Conservation (phyloP, 2,113 vertebrate species). For the cat (Felis catus) region DNA sequence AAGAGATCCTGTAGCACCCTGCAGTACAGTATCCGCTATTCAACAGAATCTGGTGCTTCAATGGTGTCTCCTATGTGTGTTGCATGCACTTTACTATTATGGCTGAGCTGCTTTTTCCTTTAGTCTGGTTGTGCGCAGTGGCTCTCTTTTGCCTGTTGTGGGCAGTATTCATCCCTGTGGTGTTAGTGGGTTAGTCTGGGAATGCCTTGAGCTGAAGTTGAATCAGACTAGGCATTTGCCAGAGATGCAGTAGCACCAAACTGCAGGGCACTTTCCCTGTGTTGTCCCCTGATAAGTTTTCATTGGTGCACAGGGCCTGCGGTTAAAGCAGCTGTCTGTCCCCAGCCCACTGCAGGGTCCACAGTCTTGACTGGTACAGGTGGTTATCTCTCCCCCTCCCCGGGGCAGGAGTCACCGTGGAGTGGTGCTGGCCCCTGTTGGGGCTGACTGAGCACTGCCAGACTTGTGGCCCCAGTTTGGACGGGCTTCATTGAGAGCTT, state of each 20-base stretch:
- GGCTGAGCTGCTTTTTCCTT: background rate
- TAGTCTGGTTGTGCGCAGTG: background rate
- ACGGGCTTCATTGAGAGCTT: background rate
- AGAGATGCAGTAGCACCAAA: background rate
- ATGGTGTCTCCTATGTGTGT: background rate
- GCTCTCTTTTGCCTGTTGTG: background rate
- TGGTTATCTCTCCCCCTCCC: background rate
- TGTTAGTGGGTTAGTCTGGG: background rate
- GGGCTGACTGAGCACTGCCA: background rate
- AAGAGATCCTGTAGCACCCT: background rate
- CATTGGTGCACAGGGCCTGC: background rate
- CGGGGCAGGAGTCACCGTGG: background rate
- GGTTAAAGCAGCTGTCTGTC: background rate
- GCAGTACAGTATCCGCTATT: background rate
- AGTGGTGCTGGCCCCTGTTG: background rate
- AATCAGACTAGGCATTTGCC: background rate
- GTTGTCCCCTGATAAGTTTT: background rate
- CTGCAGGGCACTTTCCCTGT: background rate
- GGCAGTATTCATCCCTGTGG: background rate
- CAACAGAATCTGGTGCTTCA: background rate
- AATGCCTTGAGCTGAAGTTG: background rate
- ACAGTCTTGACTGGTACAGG: background rate
- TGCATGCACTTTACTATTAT: background rate
- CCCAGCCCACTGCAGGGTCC: background rate
- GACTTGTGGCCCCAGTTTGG: background rate